Conservation (phyloP, 2,888 invertebrate genomes). For the Lithophane semibrunnea region DNA sequence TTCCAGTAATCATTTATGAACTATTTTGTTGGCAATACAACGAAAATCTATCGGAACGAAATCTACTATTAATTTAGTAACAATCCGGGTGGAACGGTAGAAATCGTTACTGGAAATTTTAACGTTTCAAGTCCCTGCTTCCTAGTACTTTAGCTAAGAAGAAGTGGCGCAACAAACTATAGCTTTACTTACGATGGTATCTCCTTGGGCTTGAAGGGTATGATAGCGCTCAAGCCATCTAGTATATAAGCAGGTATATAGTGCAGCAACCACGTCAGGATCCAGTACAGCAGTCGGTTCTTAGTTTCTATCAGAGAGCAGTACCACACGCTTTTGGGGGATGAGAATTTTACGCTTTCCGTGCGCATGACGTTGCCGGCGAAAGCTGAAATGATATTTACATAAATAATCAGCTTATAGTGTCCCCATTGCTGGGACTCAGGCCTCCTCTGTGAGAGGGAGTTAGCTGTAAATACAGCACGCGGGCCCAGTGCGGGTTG, state of each 20-base stretch:
- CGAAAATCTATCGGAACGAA: too few species aligned
- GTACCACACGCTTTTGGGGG: slow-evolving; percentile 54
- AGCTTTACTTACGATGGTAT: slow-evolving; percentile 53
- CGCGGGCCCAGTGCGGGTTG: background rate
- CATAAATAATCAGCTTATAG: background rate
- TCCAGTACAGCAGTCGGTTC: slow-evolving; percentile 35
- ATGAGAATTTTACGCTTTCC: accelerated
- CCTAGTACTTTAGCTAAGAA: too few species aligned
- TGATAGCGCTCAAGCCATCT: slow-evolving; percentile 47
- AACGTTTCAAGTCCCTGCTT: too few species aligned
- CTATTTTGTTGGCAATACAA: too few species aligned
- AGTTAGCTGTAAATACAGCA: background rate
- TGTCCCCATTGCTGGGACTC: background rate
- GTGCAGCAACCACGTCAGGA: slow-evolving; percentile 59
- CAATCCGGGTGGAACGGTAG: too few species aligned
- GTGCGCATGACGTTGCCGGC: background rate
- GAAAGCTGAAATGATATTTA: slow-evolving; percentile 26
- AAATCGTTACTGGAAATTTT: too few species aligned
- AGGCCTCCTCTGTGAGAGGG: background rate
- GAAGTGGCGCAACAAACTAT: background rate
- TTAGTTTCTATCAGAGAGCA: slow-evolving; percentile 40
- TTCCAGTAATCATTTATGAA: too few species aligned
- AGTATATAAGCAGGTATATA: slow-evolving; percentile 62
- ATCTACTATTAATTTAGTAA: too few species aligned
- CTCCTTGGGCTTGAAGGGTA: slow-evolving; percentile 46